Base-by-base conservation (phyloP, 2,113 vertebrate species). In the Sakesphorus luctuosus region DNA sequence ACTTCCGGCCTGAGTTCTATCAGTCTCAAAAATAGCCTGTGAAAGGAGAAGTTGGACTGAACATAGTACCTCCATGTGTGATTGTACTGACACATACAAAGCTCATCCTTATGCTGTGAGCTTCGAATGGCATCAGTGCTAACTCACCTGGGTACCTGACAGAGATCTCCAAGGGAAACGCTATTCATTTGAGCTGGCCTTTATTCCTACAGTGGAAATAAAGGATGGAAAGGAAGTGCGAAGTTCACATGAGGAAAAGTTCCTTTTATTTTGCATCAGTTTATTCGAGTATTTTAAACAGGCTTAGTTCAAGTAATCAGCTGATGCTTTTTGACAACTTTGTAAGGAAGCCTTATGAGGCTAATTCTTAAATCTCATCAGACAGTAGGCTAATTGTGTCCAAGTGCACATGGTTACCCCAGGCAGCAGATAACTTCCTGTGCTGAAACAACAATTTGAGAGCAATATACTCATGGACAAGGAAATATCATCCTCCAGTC, bases 401-500 rank as follows among this genome's bases (percentile, higher is more conserved):
- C 33, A 21, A 89, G 11, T 36, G 78, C 78, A 96, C 66, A 9
- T 36, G 46, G 55, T 56, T 58, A 89, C 95, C 95, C 89, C 92
- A 88, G 95, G 96, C 96, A 96, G 96, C 93, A 71, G 84, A 31
- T 90, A 74, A 96, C 94, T 97, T 97, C 97, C 96, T 96, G 96
- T 84, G 93, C 88, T 96, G 96, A 97, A 95, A 92, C 0, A 67
- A 71, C 81, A 95, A 90, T 93, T 93, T 52, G 93, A 75, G 93
- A 89, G 21, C 0, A 63, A 97, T 97, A 96, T 35, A 91, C 93
- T 52, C 4, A 13, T 19, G 38, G 90, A 91, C 93, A 84, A 96
- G 95, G 96, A 97, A 97, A 84, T 97, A 97, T 91, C 97, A 49
- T 63, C 95, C 97, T 98, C 95, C 97, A 77, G 71, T 40, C 89